Evolutionary conservation across 2,113 vertebrate species (phyloP), one percentile per base, ranked within the genome.

Genomic region (Strix uralensis): DNA sequence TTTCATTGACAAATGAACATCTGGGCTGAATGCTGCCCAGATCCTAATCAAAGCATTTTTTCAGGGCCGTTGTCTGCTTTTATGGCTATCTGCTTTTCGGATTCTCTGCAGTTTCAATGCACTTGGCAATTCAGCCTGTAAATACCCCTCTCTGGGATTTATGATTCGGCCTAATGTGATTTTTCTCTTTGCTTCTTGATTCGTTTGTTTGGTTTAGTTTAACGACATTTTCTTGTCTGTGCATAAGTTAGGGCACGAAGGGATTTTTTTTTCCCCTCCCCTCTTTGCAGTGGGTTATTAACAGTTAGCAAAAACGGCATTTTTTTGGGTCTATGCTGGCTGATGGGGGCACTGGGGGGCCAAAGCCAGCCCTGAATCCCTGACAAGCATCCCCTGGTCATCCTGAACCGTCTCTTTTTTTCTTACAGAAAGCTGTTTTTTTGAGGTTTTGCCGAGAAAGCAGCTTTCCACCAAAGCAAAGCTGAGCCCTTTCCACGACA

Each of bases 1-100:
- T 96, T 95, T 78, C 96, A 92, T 66, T 96, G 96, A 96, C 93
- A 97, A 97, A 96, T 84, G 95, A 96, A 96, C 95, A 96, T 97
- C 97, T 96, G 96, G 94, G 90, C 94, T 92, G 93, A 95, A 97
- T 94, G 88, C 89, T 94, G 94, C 96, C 90, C 92, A 86, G 86
- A 89, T 96, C 92, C 94, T 88, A 96, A 81, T 92, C 96, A 95
- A 94, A 92, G 91, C 80, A 83, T 95, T 96, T 95, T 97, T 97
- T n/a, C 92, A 90, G 63, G 89, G 67, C 58, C 19, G 90, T 86
- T 96, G 80, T 91, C 93, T 95, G 95, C 81, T 62, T 95, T 92
- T 92, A 83, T 79, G 93, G 86, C 65, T 75, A 61, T 94, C 90
- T 94, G 66, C 83, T 81, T 51, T 15, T 86, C 10, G 81, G 89